These are phyloP conservation scores for Eospalax fontanierii DNA, from an alignment of 2,797 vertebrate genomes.

Conservation along the genomic window DNA sequence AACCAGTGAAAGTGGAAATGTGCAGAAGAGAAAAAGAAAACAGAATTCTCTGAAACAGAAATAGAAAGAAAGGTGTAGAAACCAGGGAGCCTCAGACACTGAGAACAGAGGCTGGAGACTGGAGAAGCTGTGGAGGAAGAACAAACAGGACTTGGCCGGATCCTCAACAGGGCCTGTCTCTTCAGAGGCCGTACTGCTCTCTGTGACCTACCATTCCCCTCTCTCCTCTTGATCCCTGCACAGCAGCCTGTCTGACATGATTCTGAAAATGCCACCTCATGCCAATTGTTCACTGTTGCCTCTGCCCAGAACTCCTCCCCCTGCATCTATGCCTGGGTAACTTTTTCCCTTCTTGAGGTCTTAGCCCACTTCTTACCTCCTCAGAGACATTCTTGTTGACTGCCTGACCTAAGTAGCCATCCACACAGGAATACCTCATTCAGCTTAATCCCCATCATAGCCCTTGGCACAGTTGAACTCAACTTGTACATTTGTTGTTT, in stretches of 20 bases:
- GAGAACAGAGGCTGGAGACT: not conserved
- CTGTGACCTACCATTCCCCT: not conserved
- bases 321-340: not conserved
- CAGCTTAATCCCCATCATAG: too few species aligned
- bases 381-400: not conserved
- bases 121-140: not conserved
- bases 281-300: not conserved
- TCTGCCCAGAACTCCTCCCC: not conserved
- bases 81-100: not conserved
- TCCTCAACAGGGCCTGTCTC: not conserved
- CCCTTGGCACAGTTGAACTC: too few species aligned
- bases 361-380: not conserved
- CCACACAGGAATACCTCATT: too few species aligned
- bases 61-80: not conserved
- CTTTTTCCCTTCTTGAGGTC: not conserved
- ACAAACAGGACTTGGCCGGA: not conserved
- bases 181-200: not conserved
- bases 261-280: not conserved
- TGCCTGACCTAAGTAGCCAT: too few species aligned
- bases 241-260: not conserved
- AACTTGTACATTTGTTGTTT: too few species aligned
- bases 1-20: not conserved
- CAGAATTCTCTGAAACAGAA: not conserved
- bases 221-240: not conserved
- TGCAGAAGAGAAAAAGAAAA: not conserved